These are phyloP conservation scores for Lamprotornis superbus DNA, from an alignment of 2,113 vertebrate species.

Conservation along the genomic window DNA sequence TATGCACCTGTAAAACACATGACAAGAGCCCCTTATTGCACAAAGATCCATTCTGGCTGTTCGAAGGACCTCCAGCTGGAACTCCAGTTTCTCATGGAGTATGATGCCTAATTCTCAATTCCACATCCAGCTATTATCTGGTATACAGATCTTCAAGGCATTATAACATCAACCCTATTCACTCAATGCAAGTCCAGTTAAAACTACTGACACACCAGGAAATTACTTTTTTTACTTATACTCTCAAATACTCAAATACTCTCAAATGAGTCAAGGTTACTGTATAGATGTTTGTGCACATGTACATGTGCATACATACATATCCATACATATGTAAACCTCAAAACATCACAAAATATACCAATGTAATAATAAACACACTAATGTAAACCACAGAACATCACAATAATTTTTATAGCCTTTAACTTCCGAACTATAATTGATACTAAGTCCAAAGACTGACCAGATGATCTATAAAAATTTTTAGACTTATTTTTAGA, in stretches of 20 bases:
- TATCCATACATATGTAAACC: background rate
- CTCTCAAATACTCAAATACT: background rate
- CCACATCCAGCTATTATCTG: background rate
- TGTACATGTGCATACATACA: too few species aligned
- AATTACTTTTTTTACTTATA: background rate
- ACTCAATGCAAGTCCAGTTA: slow-evolving; percentile 1
- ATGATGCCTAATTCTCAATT: background rate
- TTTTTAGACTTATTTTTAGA: background rate
- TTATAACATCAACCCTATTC: background rate
- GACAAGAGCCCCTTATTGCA: background rate
- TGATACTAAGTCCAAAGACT: background rate
- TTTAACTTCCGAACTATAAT: background rate
- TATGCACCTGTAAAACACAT: background rate
- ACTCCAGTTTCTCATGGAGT: background rate
- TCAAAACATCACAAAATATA: background rate
- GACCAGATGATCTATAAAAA: background rate
- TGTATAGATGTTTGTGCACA: background rate
- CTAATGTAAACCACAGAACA: background rate
- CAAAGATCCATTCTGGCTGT: background rate
- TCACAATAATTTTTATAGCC: background rate
- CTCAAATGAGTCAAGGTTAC: background rate
- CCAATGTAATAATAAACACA: background rate
- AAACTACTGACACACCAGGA: background rate
- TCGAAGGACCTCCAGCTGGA: background rate
- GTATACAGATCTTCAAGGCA: background rate